Percentiles rank a stretch among this genome's conserved stretches.
These are phyloP conservation scores for Habroteleia sp. DNA, from an alignment of 2,888 invertebrate species.

Conservation along the genomic window DNA sequence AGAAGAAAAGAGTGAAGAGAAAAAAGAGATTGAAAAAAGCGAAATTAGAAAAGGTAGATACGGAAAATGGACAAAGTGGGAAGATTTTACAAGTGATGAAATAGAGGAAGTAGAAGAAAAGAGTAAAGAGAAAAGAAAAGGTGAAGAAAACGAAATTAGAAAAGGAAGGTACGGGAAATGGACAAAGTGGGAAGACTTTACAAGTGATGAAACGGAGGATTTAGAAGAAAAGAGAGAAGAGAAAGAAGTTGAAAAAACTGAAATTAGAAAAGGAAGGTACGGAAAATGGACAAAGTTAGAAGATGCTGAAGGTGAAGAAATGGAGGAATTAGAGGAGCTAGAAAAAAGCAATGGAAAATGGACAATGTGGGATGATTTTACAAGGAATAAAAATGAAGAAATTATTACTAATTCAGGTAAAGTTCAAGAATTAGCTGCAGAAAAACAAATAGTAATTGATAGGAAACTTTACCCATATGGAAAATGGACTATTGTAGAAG, in stretches of 20 bases:
- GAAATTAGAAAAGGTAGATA: conserved; percentile 74
- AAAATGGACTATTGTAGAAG: conserved; percentile 51
- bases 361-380: conserved; percentile 11
- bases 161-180: conserved; percentile 23
- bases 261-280: conserved; percentile 14
- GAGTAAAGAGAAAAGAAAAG: neutral
- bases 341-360: neutral
- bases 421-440: too few relatives aligned
- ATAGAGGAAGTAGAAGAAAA: conserved; percentile 10
- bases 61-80: conserved; percentile 55
- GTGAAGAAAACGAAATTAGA: neutral
- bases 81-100: conserved; percentile 45
- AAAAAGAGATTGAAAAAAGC: conserved; percentile 23
- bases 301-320: conserved; percentile 9
- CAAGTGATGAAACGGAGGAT: conserved; percentile 12
- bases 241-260: conserved; percentile 3
- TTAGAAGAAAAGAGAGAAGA: neutral
- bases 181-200: conserved; percentile 2
- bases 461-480: conserved; percentile 48
- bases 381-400: too few relatives aligned
- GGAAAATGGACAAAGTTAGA: conserved; percentile 37
- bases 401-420: too few relatives aligned
- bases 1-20: conserved; percentile 3
- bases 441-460: conserved; percentile 28
- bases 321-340: conserved; percentile 24